These are phyloP conservation scores for Fringilla coelebs DNA, from an alignment of 2,797 vertebrate genomes.

Conservation along the genomic window DNA sequence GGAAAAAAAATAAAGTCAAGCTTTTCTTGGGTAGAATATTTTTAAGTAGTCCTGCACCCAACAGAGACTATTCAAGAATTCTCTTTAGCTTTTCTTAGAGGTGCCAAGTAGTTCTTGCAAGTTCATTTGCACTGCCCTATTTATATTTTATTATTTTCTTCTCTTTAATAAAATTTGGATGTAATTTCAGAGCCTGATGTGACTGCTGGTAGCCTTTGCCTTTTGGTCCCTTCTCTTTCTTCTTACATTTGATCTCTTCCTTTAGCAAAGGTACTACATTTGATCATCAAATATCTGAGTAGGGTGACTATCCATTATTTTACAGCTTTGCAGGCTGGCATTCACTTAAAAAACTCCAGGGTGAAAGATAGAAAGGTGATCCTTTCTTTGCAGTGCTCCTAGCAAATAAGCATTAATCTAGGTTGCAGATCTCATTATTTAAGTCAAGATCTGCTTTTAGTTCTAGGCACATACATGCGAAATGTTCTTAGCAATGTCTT, in stretches of 20 bases:
- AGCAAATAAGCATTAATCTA: slow-evolving; percentile 24
- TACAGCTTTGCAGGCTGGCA: background rate
- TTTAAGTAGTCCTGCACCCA: background rate
- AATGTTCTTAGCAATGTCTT: background rate
- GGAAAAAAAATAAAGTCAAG: background rate
- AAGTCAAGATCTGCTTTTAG: slow-evolving; percentile 12
- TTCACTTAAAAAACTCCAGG: background rate
- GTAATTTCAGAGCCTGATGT: background rate
- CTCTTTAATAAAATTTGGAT: background rate
- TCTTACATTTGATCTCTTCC: background rate
- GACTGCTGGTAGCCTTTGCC: background rate
- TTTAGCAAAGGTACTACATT: background rate
- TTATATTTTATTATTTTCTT: slow-evolving; percentile 5
- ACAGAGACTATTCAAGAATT: background rate
- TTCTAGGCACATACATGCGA: background rate
- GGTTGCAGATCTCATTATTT: slow-evolving; percentile 25
- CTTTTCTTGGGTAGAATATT: background rate
- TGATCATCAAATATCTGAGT: background rate
- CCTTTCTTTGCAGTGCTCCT: background rate
- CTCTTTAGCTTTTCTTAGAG: background rate
- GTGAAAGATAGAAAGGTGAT: background rate
- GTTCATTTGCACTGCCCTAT: background rate
- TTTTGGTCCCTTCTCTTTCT: background rate
- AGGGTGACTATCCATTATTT: background rate
- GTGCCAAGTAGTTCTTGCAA: background rate